Base-by-base conservation (phyloP, 2,888 invertebrate genomes). In the Troides helena region DNA sequence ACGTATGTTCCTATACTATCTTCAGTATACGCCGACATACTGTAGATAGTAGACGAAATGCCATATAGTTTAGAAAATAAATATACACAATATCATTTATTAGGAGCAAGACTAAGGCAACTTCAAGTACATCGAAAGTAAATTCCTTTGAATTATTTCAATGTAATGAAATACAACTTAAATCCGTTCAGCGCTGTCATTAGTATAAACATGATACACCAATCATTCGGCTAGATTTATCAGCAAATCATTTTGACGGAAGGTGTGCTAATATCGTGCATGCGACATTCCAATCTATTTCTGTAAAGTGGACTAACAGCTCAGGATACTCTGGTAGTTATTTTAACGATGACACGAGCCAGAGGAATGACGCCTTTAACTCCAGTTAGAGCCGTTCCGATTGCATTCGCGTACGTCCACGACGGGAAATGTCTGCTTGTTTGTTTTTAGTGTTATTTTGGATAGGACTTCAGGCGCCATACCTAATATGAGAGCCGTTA, bases 201-300 rank as follows among this genome's bases (percentile, higher is more conserved):
- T 60, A 65, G n/a, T 60, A 30, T 65, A 36, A 69, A 12, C 53
- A 62, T 43, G 67, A 62, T 59, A 67, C 72, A 70, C 70, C 70
- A 71, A 70, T 73, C 72, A 72, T 66, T 64, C 74, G 74, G 18
- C 53, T 56, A 67, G 70, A 70, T 67, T 67, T 67, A 77, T 74
- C 62, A 67, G 73, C 73, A 72, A 46, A 43, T 23, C 66, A 46
- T 71, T 73, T 72, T 72, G 72, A 67, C 73, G 68, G 74, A 78
- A 82, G 81, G 81, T 83, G 81, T 67, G 78, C 82, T 86, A 82
- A 84, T 82, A 84, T 84, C 82, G 80, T 80, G 77, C 79, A 74
- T 75, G 80, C 76, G 79, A 82, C 86, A 87, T 88, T 79, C 86
- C 83, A 64, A 82, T 82, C 84, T 88, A 88, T 88, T 88, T 88